These are phyloP conservation scores for Laodelphax striatellus DNA, from an alignment of 1,140 invertebrate genomes.

Conservation along the genomic window DNA sequence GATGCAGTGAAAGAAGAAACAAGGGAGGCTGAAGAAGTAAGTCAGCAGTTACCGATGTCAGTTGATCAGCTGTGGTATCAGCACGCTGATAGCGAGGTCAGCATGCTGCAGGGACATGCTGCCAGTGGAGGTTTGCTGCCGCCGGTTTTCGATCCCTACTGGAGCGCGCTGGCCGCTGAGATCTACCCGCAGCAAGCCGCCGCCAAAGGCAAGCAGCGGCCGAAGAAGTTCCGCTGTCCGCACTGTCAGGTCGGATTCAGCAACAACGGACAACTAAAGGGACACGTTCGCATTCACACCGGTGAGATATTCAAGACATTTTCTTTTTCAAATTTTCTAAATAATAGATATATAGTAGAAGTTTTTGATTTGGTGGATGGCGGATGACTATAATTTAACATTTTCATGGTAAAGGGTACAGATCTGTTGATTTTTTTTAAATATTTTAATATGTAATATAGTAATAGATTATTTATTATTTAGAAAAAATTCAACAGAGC, in stretches of 20 bases:
- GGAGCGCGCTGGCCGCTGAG: slow-evolving; percentile 10
- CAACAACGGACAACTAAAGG: slow-evolving; percentile 85
- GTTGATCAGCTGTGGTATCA: neutral
- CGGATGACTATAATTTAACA: no score
- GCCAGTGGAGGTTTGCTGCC: neutral
- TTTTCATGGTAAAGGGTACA: no score
- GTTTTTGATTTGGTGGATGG: no score
- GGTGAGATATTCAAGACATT: slow-evolving; percentile 37
- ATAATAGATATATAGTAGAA: no score
- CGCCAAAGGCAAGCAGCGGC: slow-evolving; percentile 59
- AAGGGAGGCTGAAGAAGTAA: neutral
- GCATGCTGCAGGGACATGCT: neutral
- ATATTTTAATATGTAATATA: no score
- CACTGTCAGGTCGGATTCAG: slow-evolving; percentile 82
- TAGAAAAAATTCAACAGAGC: no score
- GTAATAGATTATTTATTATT: no score
- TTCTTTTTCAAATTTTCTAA: neutral
- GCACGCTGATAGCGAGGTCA: neutral
- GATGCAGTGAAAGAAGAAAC: neutral
- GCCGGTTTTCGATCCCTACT: slow-evolving; percentile 7
- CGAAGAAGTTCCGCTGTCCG: slow-evolving; percentile 80
- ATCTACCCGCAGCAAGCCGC: slow-evolving; percentile 1
- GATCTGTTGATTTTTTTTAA: no score
- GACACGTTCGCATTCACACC: slow-evolving; percentile 83
- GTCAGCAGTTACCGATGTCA: neutral